Evolutionary conservation across 2,797 vertebrate genomes (phyloP).

Genomic region (Paramormyrops hopkinsi): DNA sequence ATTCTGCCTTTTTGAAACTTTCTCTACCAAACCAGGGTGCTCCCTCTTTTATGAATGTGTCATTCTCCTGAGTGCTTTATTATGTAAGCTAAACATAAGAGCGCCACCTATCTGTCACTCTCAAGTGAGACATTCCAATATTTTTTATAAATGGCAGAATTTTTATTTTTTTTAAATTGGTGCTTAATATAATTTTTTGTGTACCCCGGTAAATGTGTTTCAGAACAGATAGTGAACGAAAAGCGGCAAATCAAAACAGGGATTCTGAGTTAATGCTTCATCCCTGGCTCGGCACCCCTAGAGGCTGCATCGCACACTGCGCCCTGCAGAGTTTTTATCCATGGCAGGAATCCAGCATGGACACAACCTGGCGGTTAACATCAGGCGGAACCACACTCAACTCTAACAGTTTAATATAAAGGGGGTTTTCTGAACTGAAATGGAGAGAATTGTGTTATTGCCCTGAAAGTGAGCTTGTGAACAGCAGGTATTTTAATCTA

Average conservation of each 20-base stretch:
- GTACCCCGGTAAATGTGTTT: not conserved
- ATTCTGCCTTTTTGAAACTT: not conserved
- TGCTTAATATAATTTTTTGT: not conserved
- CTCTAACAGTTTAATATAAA: not conserved
- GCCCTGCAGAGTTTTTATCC: slow-evolving; percentile 59
- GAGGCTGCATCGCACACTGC: slow-evolving; percentile 61
- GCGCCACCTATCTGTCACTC: not conserved
- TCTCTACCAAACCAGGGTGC: not conserved
- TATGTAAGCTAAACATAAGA: not conserved
- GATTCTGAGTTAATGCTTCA: not conserved
- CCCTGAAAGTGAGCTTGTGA: not conserved
- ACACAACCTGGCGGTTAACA: not conserved
- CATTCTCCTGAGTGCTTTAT: not conserved
- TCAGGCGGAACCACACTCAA: not conserved
- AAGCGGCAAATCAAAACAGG: not conserved
- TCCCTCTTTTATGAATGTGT: not conserved
- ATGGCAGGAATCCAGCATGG: not conserved
- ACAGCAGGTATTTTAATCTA: not conserved
- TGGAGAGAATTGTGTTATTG: not conserved
- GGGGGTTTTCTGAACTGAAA: not conserved
- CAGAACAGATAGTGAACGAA: not conserved
- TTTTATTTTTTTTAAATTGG: not conserved
- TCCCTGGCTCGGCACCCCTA: slow-evolving; percentile 37
- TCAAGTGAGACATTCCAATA: not conserved
- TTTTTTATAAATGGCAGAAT: not conserved